These are phyloP conservation scores for Podilymbus podiceps DNA, from an alignment of 2,113 vertebrate species.

Conservation along the genomic window DNA sequence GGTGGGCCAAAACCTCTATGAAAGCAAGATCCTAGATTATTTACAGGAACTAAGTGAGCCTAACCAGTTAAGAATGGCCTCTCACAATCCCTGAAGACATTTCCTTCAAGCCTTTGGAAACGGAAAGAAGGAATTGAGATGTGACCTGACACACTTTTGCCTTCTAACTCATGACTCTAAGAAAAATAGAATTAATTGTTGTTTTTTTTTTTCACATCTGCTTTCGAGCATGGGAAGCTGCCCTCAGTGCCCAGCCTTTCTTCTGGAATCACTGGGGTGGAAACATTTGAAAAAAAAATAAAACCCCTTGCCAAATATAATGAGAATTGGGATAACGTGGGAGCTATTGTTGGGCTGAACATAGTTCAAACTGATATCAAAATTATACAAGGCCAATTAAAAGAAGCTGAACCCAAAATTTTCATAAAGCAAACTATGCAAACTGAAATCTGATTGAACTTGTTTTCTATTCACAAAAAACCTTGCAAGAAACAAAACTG, in stretches of 20 bases:
- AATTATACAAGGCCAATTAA: neutral
- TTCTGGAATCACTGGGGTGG: neutral
- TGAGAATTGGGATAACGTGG: neutral
- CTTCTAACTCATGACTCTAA: neutral
- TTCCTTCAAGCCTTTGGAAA: neutral
- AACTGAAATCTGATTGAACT: neutral
- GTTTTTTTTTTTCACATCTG: neutral
- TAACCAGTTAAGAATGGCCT: neutral
- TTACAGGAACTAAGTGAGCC: neutral
- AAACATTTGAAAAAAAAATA: neutral
- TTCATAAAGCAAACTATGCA: neutral
- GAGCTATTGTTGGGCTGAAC: neutral
- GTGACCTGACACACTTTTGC: neutral
- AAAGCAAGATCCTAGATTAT: neutral
- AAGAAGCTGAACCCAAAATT: neutral
- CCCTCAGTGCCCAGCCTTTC: neutral
- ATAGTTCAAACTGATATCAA: neutral
- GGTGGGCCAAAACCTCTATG: neutral
- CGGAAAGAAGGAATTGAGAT: neutral
- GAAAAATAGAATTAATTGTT: neutral
- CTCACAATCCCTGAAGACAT: neutral
- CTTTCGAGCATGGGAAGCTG: neutral
- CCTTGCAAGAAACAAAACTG: neutral
- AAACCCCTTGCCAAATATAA: neutral
- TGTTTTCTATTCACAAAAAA: neutral